Evolutionary conservation across 2,888 invertebrate genomes (phyloP).

Genomic region (Loripinus fragilis): DNA sequence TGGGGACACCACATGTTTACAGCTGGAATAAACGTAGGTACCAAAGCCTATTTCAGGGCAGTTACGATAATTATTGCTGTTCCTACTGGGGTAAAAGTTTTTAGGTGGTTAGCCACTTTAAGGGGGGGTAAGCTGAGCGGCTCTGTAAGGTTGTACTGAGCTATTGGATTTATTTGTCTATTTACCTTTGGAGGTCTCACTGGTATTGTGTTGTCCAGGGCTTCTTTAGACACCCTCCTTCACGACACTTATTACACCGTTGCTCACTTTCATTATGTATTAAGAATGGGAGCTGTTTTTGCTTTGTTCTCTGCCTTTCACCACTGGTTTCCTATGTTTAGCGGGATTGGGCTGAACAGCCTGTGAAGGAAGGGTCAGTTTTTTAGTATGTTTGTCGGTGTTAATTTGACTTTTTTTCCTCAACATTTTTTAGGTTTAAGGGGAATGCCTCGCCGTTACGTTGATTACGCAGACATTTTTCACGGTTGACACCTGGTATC

Average conservation of each 20-base stretch:
- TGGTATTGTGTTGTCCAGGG: constrained; percentile 86
- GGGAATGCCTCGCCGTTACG: constrained; percentile 91
- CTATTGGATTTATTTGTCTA: constrained; percentile 90
- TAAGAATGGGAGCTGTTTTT: constrained; percentile 91
- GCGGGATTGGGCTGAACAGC: constrained; percentile 87
- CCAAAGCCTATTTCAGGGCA: constrained; percentile 92
- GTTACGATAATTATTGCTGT: constrained; percentile 92
- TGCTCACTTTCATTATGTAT: constrained; percentile 92
- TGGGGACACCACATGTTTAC: constrained; percentile 95
- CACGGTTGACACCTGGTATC: constrained; percentile 64
- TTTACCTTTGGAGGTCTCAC: constrained; percentile 89
- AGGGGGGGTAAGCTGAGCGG: constrained; percentile 87
- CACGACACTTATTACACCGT: constrained; percentile 95
- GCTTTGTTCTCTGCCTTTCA: constrained; percentile 90
- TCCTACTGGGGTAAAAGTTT: constrained; percentile 93
- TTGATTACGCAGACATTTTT: constrained; percentile 89
- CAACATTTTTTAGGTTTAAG: constrained; percentile 90
- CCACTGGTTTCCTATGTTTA: constrained; percentile 89
- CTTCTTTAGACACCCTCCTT: constrained; percentile 90
- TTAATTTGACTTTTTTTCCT: constrained; percentile 92
- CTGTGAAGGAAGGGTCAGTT: constrained; percentile 89
- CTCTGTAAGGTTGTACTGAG: constrained; percentile 87
- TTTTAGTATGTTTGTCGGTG: constrained; percentile 88
- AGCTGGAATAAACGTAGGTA: constrained; percentile 92
- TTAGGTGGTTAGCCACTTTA: constrained; percentile 87